These are phyloP conservation scores for Eilema sororculum DNA, from an alignment of 2,888 invertebrate species.

Conservation along the genomic window DNA sequence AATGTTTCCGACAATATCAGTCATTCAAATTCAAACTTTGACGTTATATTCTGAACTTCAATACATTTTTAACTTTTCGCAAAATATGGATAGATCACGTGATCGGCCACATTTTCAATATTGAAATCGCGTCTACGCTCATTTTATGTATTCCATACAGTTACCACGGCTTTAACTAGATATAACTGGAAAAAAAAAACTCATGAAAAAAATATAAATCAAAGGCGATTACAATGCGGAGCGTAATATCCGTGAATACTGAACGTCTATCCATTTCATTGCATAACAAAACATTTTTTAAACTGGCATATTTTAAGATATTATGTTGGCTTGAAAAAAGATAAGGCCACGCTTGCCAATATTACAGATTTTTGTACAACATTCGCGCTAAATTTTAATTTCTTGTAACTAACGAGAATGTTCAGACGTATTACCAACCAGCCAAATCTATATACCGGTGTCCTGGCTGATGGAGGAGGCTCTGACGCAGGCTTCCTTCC, in stretches of 20 bases:
- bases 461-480: no score
- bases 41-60: neutral
- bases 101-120: slow-evolving; percentile 1
- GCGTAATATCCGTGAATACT: slow-evolving; percentile 20
- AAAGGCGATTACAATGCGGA: slow-evolving; percentile 4
- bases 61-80: neutral
- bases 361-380: neutral
- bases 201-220: slow-evolving; percentile 27
- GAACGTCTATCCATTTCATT: slow-evolving; percentile 14
- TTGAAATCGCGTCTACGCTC: neutral
- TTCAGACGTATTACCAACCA: no score
- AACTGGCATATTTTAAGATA: slow-evolving; percentile 8
- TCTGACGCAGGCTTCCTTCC: no score
- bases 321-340: slow-evolving; percentile 28
- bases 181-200: slow-evolving; percentile 17
- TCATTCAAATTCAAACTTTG: neutral
- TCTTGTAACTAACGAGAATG: no score
- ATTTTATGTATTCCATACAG: slow-evolving; percentile 15
- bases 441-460: no score
- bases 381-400: no score
- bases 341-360: slow-evolving; percentile 5
- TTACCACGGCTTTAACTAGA: slow-evolving; percentile 14
- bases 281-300: slow-evolving; percentile 17
- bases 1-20: neutral
- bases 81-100: neutral